These are phyloP conservation scores for Cottus gobio DNA, from an alignment of 2,113 vertebrate species.

Conservation along the genomic window DNA sequence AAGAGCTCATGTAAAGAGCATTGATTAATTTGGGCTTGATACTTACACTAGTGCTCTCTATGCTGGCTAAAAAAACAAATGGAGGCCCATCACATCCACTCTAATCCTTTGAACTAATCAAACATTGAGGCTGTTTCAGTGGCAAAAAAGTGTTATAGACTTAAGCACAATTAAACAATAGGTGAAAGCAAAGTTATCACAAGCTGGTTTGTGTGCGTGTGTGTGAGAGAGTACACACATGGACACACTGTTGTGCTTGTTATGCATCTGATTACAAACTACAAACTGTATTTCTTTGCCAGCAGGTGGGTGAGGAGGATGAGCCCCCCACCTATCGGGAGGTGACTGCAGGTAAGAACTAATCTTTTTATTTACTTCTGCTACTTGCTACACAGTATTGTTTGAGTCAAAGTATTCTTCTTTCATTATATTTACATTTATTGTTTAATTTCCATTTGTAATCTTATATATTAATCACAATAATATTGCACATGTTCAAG, in stretches of 20 bases:
- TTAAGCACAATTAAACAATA: neutral
- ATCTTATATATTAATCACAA: neutral
- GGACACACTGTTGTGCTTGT: neutral
- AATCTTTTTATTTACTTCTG: neutral
- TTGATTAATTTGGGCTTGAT: neutral
- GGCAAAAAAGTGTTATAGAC: neutral
- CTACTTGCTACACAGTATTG: neutral
- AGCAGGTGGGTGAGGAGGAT: slow-evolving; percentile 84
- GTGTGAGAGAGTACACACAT: neutral
- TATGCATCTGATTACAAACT: neutral
- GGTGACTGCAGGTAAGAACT: slow-evolving; percentile 86
- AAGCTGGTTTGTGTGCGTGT: neutral
- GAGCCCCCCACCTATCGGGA: slow-evolving; percentile 86
- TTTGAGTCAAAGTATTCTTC: neutral
- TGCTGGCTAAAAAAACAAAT: slow-evolving; percentile 1
- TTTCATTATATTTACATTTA: neutral
- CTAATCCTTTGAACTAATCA: slow-evolving; percentile 41
- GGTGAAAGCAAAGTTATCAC: neutral
- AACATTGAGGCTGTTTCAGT: slow-evolving; percentile 35
- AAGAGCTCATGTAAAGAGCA: neutral
- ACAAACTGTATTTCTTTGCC: neutral
- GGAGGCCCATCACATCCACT: slow-evolving; percentile 1
- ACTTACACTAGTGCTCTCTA: neutral
- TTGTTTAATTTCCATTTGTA: neutral
- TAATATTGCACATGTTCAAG: neutral